Conservation (phyloP, 2,888 invertebrate species). For the Craniophora ligustri region DNA sequence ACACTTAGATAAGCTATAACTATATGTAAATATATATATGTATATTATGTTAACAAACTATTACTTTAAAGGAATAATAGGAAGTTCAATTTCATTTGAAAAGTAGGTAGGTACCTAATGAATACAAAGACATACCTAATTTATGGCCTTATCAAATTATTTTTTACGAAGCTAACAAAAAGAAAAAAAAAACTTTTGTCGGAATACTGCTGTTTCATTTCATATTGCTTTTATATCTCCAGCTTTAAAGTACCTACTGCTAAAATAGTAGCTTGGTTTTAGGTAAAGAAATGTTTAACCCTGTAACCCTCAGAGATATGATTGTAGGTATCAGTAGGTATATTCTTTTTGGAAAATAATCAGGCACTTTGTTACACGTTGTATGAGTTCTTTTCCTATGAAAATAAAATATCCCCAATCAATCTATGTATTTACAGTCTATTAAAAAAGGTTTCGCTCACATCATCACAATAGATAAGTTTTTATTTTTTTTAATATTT, state of each 20-base stretch:
- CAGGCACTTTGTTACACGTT: conserved; percentile 60
- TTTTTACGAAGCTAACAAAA: no score
- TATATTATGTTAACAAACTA: no score
- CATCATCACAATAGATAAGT: no score
- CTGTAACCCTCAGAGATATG: conserved; percentile 80
- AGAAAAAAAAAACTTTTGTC: no score
- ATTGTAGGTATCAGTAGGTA: conserved; percentile 48
- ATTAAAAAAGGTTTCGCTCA: no score
- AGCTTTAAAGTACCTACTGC: conserved; percentile 24
- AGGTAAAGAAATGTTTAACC: conserved; percentile 60
- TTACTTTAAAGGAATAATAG: no score
- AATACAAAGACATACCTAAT: no score
- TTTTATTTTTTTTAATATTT: no score
- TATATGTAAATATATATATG: conserved; percentile 27
- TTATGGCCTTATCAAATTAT: no score
- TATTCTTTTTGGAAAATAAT: conserved; percentile 56
- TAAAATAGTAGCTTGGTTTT: conserved; percentile 28
- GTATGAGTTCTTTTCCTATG: conserved; percentile 15
- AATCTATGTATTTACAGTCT: not conserved
- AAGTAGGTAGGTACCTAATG: not conserved
- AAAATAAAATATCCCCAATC: not conserved
- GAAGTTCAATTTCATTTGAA: no score
- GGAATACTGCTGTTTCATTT: conserved; percentile 4
- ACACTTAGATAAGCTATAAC: conserved; percentile 45
- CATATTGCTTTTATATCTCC: conserved; percentile 21